A percentile compares a stretch with the other conserved stretches of the same genome.
Conservation (phyloP, 2,888 invertebrate species). For the Phyto melanocephala region DNA sequence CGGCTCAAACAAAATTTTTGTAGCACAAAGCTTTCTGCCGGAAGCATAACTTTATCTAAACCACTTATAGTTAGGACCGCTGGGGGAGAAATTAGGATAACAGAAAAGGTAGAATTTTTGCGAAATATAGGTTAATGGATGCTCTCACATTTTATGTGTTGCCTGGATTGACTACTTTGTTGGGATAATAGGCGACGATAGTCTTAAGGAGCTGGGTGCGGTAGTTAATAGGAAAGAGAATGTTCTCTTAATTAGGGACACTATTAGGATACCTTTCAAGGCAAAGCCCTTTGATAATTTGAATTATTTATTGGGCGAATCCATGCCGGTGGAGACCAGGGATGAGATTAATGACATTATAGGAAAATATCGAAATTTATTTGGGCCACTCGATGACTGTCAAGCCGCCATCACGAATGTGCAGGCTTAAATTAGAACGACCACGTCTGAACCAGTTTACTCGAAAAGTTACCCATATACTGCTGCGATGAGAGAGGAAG, state of each 20-base stretch:
- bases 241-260: background rate
- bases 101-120: background rate
- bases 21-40: too few relatives aligned
- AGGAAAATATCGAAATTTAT: too few relatives aligned
- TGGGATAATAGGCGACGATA: constrained; percentile 62
- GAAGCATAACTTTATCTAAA: too few relatives aligned
- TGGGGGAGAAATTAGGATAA: background rate
- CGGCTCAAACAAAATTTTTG: background rate
- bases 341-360: too few relatives aligned
- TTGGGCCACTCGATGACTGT: too few relatives aligned
- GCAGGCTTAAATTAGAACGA: too few relatives aligned
- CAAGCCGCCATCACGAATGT: too few relatives aligned
- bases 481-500: too few relatives aligned
- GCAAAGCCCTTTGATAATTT: background rate
- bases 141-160: constrained; percentile 45
- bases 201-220: constrained; percentile 52
- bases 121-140: background rate
- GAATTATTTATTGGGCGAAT: background rate
- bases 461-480: too few relatives aligned
- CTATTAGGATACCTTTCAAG: background rate
- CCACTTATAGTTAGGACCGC: background rate
- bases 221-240: constrained; percentile 61
- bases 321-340: background rate
- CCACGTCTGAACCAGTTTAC: too few relatives aligned
- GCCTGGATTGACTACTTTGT: constrained; percentile 47